A percentile compares a stretch with the other conserved stretches of the same genome.
These are phyloP conservation scores for Anorthoa munda DNA, from an alignment of 2,888 invertebrate genomes.

Conservation along the genomic window DNA sequence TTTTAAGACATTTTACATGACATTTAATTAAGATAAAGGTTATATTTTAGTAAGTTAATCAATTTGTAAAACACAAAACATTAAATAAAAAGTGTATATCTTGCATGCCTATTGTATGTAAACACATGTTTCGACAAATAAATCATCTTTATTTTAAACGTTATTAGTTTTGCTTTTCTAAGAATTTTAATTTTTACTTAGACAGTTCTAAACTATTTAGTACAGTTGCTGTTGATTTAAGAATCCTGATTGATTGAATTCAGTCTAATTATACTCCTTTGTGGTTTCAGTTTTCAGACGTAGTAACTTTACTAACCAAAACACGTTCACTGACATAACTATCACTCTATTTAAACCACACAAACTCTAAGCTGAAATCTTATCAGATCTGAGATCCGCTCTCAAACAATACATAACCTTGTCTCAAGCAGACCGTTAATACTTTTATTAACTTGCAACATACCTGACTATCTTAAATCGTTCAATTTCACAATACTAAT, in stretches of 20 bases:
- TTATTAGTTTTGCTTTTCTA: not conserved
- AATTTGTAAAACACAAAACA: too few relatives aligned
- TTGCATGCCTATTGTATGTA: too few relatives aligned
- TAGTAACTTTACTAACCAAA: not conserved
- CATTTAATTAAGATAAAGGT: too few relatives aligned
- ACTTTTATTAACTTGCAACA: constrained; percentile 63
- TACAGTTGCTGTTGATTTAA: not conserved
- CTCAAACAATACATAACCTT: constrained; percentile 66
- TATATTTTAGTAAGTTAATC: too few relatives aligned
- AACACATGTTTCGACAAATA: too few relatives aligned
- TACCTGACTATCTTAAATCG: constrained; percentile 55
- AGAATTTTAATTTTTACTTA: not conserved
- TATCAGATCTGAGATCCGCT: constrained; percentile 40
- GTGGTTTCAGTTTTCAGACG: not conserved
- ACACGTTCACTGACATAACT: constrained; percentile 11
- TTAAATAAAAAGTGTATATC: too few relatives aligned
- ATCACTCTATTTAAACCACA: constrained; percentile 15
- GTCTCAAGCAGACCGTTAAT: constrained; percentile 68
- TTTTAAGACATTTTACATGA: too few relatives aligned
- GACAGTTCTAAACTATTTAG: not conserved
- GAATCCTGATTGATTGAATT: not conserved
- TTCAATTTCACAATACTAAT: constrained; percentile 48
- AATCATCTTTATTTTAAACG: too few relatives aligned
- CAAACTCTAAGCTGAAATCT: constrained; percentile 14
- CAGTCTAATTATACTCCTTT: too few relatives aligned